Evolutionary conservation across 2,113 vertebrate genomes (phyloP).

Genomic region (Embiotoca jacksoni): DNA sequence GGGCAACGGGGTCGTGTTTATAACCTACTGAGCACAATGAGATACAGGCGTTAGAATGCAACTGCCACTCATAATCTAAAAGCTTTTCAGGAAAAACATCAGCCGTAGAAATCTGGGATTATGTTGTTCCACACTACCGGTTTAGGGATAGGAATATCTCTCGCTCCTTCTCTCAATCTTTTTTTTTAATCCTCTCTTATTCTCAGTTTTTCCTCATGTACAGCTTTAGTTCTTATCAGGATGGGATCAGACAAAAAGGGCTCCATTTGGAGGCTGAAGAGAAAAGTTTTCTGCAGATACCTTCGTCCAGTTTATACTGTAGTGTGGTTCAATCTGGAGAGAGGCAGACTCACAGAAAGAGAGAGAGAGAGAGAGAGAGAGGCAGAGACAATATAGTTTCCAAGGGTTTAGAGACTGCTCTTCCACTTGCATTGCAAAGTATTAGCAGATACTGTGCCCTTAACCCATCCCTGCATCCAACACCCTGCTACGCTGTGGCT

Average conservation of each 20-base stretch:
- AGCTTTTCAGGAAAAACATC: slow-evolving; percentile 74
- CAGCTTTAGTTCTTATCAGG: slow-evolving; percentile 78
- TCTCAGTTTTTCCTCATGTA: slow-evolving; percentile 67
- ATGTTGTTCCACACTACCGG: slow-evolving; percentile 71
- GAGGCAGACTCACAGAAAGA: background rate
- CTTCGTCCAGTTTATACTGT: slow-evolving; percentile 44
- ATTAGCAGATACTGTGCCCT: slow-evolving; percentile 49
- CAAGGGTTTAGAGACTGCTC: slow-evolving; percentile 34
- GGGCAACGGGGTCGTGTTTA: slow-evolving; percentile 46
- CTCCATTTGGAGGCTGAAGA: slow-evolving; percentile 50
- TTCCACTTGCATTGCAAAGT: slow-evolving; percentile 49
- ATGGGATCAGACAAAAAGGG: slow-evolving; percentile 61
- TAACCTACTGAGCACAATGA: slow-evolving; percentile 65
- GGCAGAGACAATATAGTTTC: slow-evolving; percentile 7
- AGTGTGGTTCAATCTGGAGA: slow-evolving; percentile 5
- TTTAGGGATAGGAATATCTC: slow-evolving; percentile 68
- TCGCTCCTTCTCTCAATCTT: slow-evolving; percentile 60
- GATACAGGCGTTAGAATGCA: slow-evolving; percentile 57
- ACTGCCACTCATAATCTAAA: slow-evolving; percentile 73
- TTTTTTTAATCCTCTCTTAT: slow-evolving; percentile 68
- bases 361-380: slow-evolving; percentile 3
- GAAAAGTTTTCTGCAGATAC: slow-evolving; percentile 52
- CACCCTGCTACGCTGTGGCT: slow-evolving; percentile 47
- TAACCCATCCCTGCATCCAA: slow-evolving; percentile 51
- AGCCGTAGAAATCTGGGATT: slow-evolving; percentile 82